A percentile compares a stretch with the other conserved stretches of the same genome.
phyloP scores from a whole-genome alignment of 2,888 invertebrate genomes.

The Pristionchus japonicus region DNA sequence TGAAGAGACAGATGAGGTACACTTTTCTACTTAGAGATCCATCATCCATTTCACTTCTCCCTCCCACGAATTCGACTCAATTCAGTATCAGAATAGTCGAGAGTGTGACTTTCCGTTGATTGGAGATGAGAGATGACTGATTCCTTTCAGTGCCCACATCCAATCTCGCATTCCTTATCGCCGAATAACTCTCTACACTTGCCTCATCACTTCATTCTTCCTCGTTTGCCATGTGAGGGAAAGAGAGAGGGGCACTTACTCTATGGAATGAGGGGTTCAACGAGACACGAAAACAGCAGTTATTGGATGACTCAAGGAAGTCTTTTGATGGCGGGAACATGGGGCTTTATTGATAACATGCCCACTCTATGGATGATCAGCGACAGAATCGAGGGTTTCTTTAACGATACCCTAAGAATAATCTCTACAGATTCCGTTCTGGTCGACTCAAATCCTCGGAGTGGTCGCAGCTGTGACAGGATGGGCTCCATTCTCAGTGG shows the following conservation, averaged over 20 bases:
- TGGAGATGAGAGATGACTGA: not conserved
- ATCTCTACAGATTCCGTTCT: slow-evolving; percentile 56
- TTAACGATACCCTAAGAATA: not conserved
- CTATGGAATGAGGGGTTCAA: not conserved
- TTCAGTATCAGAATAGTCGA: not conserved
- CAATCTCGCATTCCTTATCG: slow-evolving; percentile 66
- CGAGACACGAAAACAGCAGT: not conserved
- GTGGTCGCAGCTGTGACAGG: not conserved
- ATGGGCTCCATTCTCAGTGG: slow-evolving; percentile 19
- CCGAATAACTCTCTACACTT: slow-evolving; percentile 63
- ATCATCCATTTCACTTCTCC: not conserved
- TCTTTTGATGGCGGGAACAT: not conserved
- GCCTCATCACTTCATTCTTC: slow-evolving; percentile 63
- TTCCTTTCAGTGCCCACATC: slow-evolving; percentile 48
- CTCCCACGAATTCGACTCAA: not conserved
- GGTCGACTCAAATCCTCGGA: slow-evolving; percentile 57
- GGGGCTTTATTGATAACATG: not conserved
- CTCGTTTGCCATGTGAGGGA: slow-evolving; percentile 53
- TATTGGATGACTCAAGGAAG: not conserved
- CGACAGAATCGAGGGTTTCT: not conserved
- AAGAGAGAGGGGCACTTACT: not conserved
- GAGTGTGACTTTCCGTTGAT: slow-evolving; percentile 9
- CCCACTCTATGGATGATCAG: not conserved
- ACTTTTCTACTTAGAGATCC: not conserved
- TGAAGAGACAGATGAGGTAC: slow-evolving; percentile 58